A percentile compares a stretch with the other conserved stretches of the same genome.
phyloP scores from a whole-genome alignment of 2,888 invertebrate species.

The Shargacucullia verbasci region DNA sequence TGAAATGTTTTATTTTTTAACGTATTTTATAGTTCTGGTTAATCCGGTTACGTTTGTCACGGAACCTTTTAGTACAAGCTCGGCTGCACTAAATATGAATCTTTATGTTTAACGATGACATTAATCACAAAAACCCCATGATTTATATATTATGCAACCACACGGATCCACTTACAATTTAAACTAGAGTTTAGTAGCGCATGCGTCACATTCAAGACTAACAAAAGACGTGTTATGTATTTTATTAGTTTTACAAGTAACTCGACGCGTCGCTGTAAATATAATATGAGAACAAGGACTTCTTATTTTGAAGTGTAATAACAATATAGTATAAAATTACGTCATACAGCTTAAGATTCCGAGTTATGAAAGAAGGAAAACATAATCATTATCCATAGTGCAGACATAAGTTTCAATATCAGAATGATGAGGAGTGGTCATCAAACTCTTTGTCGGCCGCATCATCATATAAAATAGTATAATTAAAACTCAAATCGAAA shows the following conservation, averaged over 20 bases:
- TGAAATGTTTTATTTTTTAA: constrained; percentile 79
- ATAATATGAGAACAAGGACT: constrained; percentile 61
- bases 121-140: constrained; percentile 85
- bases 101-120: constrained; percentile 84
- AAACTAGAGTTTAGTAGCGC: constrained; percentile 63
- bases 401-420: constrained; percentile 52
- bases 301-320: constrained; percentile 43
- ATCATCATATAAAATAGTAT: constrained; percentile 61
- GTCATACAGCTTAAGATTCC: constrained; percentile 10
- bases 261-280: constrained; percentile 61
- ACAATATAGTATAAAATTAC: constrained; percentile 8
- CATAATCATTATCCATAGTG: constrained; percentile 43
- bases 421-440: constrained; percentile 40
- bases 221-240: constrained; percentile 75
- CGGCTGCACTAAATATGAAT: constrained; percentile 85
- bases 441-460: constrained; percentile 44
- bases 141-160: constrained; percentile 78
- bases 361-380: constrained; percentile 34
- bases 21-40: constrained; percentile 73
- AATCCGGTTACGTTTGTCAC: constrained; percentile 75
- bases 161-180: constrained; percentile 73
- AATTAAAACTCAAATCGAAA: constrained; percentile 82
- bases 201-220: constrained; percentile 63
- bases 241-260: constrained; percentile 71
- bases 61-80: constrained; percentile 65